Base-by-base conservation (phyloP, 1,140 invertebrate species). In the Hypsibius dujardini region DNA sequence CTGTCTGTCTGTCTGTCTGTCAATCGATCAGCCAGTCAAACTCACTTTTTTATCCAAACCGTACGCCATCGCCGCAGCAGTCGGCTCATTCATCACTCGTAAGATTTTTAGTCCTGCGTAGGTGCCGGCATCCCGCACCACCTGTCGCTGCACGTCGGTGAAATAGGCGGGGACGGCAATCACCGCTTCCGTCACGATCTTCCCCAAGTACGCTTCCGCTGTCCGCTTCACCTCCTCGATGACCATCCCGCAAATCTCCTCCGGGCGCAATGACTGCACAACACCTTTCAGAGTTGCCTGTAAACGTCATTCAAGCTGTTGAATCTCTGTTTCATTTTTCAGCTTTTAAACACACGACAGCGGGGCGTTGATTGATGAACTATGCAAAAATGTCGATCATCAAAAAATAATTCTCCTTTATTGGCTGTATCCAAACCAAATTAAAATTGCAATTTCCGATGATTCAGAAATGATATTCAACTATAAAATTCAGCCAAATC, bases 11-110 rank as follows among this genome's bases (percentile, higher is more conserved):
- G 28, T 28, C 28, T 28, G 28, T 28, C 28, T 28, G 28, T 28
- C 28, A 28, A 28, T 28, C 28, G 28, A 28, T 28, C 28, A 28
- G 28, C 28, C 28, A 28, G 28, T 28, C 28, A 28, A 50, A 70
- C 47, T 84, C 73, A 87, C 79, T 74, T 90, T 88, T 77, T 90
- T 90, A 76, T 90, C 88, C 3, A 90, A 79, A 28, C 89, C 89
- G 76, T 91, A 91, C 47, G 89, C 88, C 2, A 91, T 77, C 40
- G 89, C 88, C 1, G 89, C 89, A 7, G 88, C 88, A 1, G 88
- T 90, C 0, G 87, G 86, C 85, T 78, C 89, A 74, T 84, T 84
- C 75, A 91, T 90, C 73, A 91, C 90, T 74, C 89, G 81, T n/a
- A 70, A 86, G 83, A 82, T 80, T 74, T 81, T 81, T 42, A 81